Conservation (phyloP, 2,888 invertebrate species). For the Geotrupes spiniger region DNA sequence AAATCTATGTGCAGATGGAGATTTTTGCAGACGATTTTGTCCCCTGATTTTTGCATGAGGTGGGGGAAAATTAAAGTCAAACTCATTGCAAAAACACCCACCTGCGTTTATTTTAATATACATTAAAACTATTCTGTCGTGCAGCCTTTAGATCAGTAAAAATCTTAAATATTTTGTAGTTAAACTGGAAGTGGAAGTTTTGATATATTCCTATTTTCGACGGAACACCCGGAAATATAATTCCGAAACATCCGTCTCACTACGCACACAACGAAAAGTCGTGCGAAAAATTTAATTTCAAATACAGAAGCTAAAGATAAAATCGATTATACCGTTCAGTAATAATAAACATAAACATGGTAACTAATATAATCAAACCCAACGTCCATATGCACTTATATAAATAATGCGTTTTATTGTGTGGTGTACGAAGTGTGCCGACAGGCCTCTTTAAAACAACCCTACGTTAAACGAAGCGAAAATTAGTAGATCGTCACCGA, state of each 20-base stretch:
- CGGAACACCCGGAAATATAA: not conserved
- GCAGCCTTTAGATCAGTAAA: slow-evolving; percentile 48
- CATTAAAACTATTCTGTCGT: slow-evolving; percentile 38
- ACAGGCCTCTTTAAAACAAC: not conserved
- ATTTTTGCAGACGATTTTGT: slow-evolving; percentile 2
- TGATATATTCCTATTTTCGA: slow-evolving; percentile 18
- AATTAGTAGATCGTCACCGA: too few relatives aligned
- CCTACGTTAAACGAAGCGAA: too few relatives aligned
- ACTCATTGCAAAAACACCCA: not conserved
- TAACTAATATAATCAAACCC: slow-evolving; percentile 45
- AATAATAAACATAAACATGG: slow-evolving; percentile 33
- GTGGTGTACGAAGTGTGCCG: not conserved
- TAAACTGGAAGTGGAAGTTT: slow-evolving; percentile 32
- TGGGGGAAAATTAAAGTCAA: not conserved
- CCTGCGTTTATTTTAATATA: slow-evolving; percentile 1
- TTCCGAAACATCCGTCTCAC: too few relatives aligned
- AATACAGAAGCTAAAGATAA: too few relatives aligned
- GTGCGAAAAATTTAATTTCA: too few relatives aligned
- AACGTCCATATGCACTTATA: slow-evolving; percentile 27
- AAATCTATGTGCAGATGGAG: slow-evolving; percentile 9
- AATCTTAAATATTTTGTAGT: slow-evolving; percentile 34
- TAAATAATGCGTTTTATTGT: slow-evolving; percentile 6
- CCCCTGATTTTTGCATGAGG: not conserved
- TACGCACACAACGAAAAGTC: too few relatives aligned
- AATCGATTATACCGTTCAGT: too few relatives aligned